A percentile compares a stretch with the other conserved stretches of the same genome.
These are phyloP conservation scores for Paedocypris sp. DNA, from an alignment of 2,113 vertebrate species.

Conservation along the genomic window DNA sequence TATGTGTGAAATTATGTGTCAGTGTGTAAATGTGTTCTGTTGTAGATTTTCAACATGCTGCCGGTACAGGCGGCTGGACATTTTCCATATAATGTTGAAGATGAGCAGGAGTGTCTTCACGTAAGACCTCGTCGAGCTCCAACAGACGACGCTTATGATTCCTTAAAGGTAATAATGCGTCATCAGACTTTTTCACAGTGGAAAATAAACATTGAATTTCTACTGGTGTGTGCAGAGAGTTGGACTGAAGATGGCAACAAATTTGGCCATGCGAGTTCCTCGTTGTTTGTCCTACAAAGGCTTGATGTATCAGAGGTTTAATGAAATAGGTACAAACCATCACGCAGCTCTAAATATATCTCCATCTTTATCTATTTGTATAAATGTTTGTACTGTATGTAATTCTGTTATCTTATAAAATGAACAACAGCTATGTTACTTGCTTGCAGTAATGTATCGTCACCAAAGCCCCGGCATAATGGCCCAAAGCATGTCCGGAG, in stretches of 20 bases:
- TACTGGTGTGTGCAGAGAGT: slow-evolving; percentile 46
- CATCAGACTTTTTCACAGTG: too few species aligned
- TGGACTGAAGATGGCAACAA: slow-evolving; percentile 66
- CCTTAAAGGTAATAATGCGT: slow-evolving; percentile 43
- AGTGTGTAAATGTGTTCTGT: slow-evolving; percentile 23
- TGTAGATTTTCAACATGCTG: slow-evolving; percentile 51
- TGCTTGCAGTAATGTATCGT: background rate
- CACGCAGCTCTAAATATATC: too few species aligned
- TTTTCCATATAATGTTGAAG: slow-evolving; percentile 27
- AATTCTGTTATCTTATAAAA: too few species aligned
- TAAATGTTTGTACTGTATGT: too few species aligned
- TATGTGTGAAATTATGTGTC: too few species aligned
- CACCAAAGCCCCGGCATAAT: background rate
- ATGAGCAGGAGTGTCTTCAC: slow-evolving; percentile 28
- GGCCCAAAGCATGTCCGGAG: too few species aligned
- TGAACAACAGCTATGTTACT: too few species aligned
- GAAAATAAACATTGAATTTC: background rate
- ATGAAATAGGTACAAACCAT: background rate
- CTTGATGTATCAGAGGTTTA: background rate
- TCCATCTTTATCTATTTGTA: too few species aligned
- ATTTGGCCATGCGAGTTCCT: slow-evolving; percentile 40
- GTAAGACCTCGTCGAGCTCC: slow-evolving; percentile 38
- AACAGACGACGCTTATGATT: background rate
- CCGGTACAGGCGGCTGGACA: slow-evolving; percentile 8
- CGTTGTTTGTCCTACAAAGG: slow-evolving; percentile 43